Conservation (phyloP, 2,113 vertebrate species). For the Psilopsiagon aymara region DNA sequence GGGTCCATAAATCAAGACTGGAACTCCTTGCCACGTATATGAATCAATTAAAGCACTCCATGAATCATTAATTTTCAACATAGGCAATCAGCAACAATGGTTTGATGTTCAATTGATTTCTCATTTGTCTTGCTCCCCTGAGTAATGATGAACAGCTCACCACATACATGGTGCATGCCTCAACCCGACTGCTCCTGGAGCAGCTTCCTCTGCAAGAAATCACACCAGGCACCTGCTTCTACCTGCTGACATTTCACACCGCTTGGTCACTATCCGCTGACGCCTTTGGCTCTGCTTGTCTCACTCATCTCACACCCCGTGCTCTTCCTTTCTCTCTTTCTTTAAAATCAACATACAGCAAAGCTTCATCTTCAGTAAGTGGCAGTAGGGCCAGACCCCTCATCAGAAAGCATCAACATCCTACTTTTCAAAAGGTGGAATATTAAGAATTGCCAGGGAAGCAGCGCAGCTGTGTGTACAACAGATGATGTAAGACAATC, state of each 20-base stretch:
- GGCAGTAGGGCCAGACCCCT: not conserved
- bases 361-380: not conserved
- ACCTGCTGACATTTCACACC: not conserved
- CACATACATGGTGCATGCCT: not conserved
- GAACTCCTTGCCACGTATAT: not conserved
- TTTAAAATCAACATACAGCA: not conserved
- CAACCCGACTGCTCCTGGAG: not conserved
- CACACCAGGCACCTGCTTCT: not conserved
- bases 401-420: not conserved
- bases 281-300: not conserved
- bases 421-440: not conserved
- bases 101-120: conserved; percentile 66
- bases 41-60: conserved; percentile 40
- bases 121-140: conserved; percentile 63
- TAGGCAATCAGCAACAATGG: conserved; percentile 29
- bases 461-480: not conserved
- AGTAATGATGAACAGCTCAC: conserved; percentile 30
- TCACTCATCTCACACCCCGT: not conserved
- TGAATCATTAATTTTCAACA: conserved; percentile 63
- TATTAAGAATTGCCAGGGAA: not conserved
- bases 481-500: not conserved
- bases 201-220: conserved; percentile 10
- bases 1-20: conserved; percentile 33
- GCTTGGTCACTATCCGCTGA: not conserved
- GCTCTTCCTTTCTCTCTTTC: not conserved